Evolutionary conservation across 2,888 invertebrate species (phyloP).

Genomic region (Eustalomyia histrio): DNA sequence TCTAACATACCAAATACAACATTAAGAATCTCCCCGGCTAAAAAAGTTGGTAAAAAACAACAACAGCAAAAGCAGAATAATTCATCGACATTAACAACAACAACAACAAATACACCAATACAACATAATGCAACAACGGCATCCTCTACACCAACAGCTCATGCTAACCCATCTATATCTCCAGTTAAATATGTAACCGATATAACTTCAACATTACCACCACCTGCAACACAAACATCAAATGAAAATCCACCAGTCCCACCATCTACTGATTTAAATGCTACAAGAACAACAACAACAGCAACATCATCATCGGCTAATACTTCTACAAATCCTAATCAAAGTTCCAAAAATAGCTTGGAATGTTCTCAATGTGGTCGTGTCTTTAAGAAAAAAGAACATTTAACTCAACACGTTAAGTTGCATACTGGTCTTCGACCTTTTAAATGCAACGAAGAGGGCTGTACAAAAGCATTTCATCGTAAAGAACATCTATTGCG

Average conservation of each 20-base stretch:
- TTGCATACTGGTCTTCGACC: constrained; percentile 85
- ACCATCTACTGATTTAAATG: constrained; percentile 2
- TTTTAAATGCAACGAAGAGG: constrained; percentile 82
- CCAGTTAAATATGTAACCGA: constrained; percentile 47
- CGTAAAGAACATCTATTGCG: constrained; percentile 85
- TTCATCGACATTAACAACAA: constrained; percentile 11
- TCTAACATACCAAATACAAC: constrained; percentile 55
- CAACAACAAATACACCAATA: constrained; percentile 15
- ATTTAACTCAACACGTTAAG: constrained; percentile 85
- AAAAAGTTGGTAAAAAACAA: constrained; percentile 71
- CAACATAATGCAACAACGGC: constrained; percentile 15
- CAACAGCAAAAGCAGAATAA: constrained; percentile 71
- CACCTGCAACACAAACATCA: background rate
- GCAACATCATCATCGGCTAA: constrained; percentile 37
- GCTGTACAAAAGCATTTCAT: constrained; percentile 84
- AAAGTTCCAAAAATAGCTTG: constrained; percentile 63
- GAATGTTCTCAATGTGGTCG: constrained; percentile 83
- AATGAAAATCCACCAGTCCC: constrained; percentile 4
- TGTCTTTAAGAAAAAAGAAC: constrained; percentile 85
- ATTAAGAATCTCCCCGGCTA: constrained; percentile 47
- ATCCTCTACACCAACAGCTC: constrained; percentile 36
- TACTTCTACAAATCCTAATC: constrained; percentile 47
- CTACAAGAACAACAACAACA: no score
- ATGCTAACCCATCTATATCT: constrained; percentile 29
- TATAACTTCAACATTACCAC: constrained; percentile 39